Evolutionary conservation across 2,113 vertebrate genomes (phyloP), one percentile per base, ranked within the genome.

Genomic region (Acrocephalus kingi): DNA sequence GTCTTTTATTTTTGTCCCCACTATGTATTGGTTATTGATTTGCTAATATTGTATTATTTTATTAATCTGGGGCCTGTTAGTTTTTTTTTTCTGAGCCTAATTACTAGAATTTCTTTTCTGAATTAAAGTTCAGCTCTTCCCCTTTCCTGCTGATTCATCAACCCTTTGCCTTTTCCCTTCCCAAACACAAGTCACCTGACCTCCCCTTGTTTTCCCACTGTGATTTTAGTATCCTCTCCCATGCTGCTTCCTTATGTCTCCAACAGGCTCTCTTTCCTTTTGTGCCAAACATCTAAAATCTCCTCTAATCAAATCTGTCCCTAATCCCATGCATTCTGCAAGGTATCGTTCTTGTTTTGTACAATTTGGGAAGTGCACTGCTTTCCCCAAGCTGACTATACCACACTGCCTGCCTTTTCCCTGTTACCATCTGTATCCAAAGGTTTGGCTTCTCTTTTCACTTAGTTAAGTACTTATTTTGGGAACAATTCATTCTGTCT

Each of bases 211-310:
- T 87, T 87, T 76, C 95, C 84, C 51, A 49, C 87, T 97, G 87
- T 73, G 90, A 93, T 79, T 61, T 78, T 31, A 1, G 64, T 14
- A 94, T 95, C 87, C 95, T 96, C 93, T 91, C 86, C 61, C 93
- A 89, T 89, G 94, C 94, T 96, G 94, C 6, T 17, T 90, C 95
- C 93, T 96, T 93, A 84, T 93, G 93, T 56, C 69, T 81, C 69
- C 69, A 67, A 39, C 72, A 86, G n/a, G 56, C n/a, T 74, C 41
- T 21, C 23, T 51, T 72, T 30, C 37, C 27, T 52, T 78, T 52
- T 68, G 52, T 92, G 95, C 84, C 94, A 97, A 84, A 87, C 45
- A 58, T 43, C 35, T 49, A 15, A 84, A 75, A 27, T 45, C 48
- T 87, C 48, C 24, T 54, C 63, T 58, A 73, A 84, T 46, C 45